Conservation (phyloP, 2,113 vertebrate species). For the Zosterops japonicus region DNA sequence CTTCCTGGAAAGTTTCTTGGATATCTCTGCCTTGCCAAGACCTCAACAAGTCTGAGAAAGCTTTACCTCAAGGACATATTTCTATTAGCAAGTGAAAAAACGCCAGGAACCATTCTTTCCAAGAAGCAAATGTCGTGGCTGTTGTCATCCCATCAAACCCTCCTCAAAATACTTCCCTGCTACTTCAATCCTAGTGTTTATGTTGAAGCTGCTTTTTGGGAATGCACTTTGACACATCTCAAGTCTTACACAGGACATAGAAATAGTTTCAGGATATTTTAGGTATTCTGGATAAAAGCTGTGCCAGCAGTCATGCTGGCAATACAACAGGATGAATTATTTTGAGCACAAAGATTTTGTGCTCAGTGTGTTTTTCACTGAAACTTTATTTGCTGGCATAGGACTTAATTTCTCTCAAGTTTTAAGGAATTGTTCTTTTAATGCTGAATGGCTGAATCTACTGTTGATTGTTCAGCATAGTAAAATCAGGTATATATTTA, state of each 20-base stretch:
- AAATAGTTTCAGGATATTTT: not conserved
- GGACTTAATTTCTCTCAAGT: not conserved
- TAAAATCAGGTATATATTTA: not conserved
- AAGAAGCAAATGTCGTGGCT: not conserved
- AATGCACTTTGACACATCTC: not conserved
- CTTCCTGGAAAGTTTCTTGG: not conserved
- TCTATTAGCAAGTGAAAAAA: not conserved
- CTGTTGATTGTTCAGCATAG: not conserved
- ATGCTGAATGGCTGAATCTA: not conserved
- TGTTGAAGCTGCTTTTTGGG: not conserved
- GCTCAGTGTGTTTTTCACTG: not conserved
- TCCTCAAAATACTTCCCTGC: not conserved
- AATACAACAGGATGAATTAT: not conserved
- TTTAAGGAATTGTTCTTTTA: not conserved
- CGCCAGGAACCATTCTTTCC: not conserved
- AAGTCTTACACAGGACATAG: not conserved
- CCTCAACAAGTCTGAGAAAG: not conserved
- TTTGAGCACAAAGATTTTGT: not conserved
- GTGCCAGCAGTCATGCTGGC: not conserved
- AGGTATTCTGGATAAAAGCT: not conserved
- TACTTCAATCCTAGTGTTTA: not conserved
- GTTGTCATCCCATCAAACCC: not conserved
- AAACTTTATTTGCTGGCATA: not conserved
- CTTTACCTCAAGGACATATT: not conserved
- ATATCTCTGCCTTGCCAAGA: not conserved